phyloP scores from a whole-genome alignment of 1,140 invertebrate genomes.

The Sinella curviseta region DNA sequence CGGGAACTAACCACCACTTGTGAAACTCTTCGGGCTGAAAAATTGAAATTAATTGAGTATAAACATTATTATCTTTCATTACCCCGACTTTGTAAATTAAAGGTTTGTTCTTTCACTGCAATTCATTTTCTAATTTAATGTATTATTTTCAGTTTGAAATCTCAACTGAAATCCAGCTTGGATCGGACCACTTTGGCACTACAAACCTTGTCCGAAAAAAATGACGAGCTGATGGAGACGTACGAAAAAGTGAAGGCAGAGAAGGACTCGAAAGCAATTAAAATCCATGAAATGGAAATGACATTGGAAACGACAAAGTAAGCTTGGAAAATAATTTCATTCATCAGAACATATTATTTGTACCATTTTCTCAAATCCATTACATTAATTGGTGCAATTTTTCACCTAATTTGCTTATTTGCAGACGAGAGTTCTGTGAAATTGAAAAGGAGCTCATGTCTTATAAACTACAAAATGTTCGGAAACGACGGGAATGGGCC shows the following conservation, averaged over 20 bases:
- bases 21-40: slow-evolving; percentile 6
- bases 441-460: slow-evolving; percentile 15
- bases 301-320: slow-evolving; percentile 22
- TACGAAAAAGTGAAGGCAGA: neutral
- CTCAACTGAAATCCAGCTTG: neutral
- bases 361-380: neutral
- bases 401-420: neutral
- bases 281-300: neutral
- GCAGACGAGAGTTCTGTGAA: neutral
- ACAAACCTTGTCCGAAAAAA: neutral
- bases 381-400: neutral
- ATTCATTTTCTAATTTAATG: neutral
- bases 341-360: neutral
- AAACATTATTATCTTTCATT: neutral
- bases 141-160: neutral
- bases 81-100: neutral
- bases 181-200: neutral
- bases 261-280: neutral
- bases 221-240: neutral
- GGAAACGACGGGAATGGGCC: slow-evolving; percentile 23
- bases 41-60: neutral
- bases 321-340: neutral
- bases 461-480: slow-evolving; percentile 28
- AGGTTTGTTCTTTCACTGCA: neutral
- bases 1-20: neutral